These are phyloP conservation scores for Bucco capensis DNA, from an alignment of 2,113 vertebrate species.

Conservation along the genomic window DNA sequence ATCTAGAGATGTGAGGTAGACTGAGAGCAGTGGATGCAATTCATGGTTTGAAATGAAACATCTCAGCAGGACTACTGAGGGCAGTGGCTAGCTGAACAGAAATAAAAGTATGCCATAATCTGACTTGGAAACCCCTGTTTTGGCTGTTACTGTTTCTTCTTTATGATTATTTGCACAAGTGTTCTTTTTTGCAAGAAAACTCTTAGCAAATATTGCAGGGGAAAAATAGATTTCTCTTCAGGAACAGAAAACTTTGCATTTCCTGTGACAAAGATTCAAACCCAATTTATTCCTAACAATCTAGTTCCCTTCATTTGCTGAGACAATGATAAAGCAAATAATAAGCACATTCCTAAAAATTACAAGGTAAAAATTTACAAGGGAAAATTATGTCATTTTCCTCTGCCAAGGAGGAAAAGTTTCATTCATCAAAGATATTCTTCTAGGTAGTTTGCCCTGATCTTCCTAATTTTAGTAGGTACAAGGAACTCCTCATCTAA, in stretches of 20 bases:
- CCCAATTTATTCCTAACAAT: not conserved
- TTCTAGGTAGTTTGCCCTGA: not conserved
- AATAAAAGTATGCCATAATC: not conserved
- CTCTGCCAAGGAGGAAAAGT: not conserved
- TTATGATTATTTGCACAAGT: not conserved
- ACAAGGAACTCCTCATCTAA: not conserved
- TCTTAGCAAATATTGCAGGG: not conserved
- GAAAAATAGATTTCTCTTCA: not conserved
- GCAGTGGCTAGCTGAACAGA: not conserved
- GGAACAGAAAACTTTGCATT: not conserved
- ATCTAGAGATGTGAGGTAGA: rapidly evolving
- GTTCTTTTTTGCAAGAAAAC: not conserved
- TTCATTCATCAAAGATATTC: not conserved
- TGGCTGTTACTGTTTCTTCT: not conserved
- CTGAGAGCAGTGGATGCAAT: not conserved
- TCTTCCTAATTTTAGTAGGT: not conserved
- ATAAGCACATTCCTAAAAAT: not conserved
- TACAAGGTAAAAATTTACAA: rapidly evolving
- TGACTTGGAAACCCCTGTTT: not conserved
- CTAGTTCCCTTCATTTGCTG: not conserved
- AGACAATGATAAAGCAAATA: not conserved
- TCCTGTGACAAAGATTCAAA: not conserved
- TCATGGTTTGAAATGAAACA: not conserved
- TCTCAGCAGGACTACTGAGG: not conserved
- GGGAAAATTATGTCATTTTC: not conserved